Percentiles rank a stretch among this genome's conserved stretches.
Conservation (phyloP, 2,797 vertebrate genomes). For the Onychomys torridus region DNA sequence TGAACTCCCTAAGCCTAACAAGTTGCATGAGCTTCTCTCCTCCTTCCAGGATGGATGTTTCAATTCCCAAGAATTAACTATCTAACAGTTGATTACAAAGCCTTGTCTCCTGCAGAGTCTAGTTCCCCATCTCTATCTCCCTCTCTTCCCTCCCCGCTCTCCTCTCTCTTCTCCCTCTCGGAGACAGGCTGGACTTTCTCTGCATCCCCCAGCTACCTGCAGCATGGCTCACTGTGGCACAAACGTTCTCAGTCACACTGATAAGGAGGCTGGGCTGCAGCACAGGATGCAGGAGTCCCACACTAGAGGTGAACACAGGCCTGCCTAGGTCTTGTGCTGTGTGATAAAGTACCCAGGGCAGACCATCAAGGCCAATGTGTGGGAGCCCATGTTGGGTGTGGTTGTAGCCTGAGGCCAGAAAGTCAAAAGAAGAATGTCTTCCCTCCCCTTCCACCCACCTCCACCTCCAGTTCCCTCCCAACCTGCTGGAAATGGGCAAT, state of each 20-base stretch:
- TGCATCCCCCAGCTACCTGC: not conserved
- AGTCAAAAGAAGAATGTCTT: not conserved
- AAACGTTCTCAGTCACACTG: not conserved
- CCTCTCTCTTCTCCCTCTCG: not conserved
- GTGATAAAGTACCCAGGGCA: not conserved
- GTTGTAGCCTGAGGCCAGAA: not conserved
- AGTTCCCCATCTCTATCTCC: not conserved
- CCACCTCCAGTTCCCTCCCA: not conserved
- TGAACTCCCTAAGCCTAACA: not conserved
- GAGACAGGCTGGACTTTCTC: not conserved
- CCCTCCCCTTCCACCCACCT: too few relatives aligned
- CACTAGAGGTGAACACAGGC: fast-evolving
- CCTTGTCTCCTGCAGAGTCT: not conserved
- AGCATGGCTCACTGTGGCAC: not conserved
- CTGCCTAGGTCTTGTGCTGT: not conserved
- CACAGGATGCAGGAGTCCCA: too few relatives aligned
- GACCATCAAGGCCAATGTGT: not conserved
- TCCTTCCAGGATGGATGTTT: not conserved
- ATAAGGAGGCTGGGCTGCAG: too few relatives aligned
- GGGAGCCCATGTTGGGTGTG: too few relatives aligned
- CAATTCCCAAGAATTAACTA: not conserved
- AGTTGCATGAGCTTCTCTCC: not conserved
- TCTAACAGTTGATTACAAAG: not conserved
- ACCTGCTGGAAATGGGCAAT: conserved; percentile 51
- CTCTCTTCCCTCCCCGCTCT: too few relatives aligned